Conservation (phyloP, 2,113 vertebrate genomes). For the Cranoglanis bouderius region DNA sequence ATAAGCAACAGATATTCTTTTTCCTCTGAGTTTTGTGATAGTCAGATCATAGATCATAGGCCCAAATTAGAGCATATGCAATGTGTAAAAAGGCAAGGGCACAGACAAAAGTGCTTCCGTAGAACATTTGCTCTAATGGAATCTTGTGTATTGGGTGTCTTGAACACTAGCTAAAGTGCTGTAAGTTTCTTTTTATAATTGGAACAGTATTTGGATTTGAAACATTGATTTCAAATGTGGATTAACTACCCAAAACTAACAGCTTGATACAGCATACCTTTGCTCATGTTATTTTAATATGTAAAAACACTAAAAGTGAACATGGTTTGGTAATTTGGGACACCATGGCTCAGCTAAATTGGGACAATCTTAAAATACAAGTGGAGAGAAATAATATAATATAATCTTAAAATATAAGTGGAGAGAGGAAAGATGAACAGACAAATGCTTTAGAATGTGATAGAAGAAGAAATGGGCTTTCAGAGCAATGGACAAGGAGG, state of each 20-base stretch:
- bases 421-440: not conserved
- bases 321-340: not conserved
- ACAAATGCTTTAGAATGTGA: not conserved
- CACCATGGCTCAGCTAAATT: not conserved
- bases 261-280: not conserved
- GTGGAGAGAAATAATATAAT: too few species aligned
- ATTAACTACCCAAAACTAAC: not conserved
- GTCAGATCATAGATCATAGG: not conserved
- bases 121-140: not conserved
- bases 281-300: not conserved
- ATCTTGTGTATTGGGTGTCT: not conserved
- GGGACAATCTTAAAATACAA: not conserved
- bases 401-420: too few species aligned
- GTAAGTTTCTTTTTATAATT: not conserved
- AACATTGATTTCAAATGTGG: too few species aligned
- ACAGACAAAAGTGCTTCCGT: too few species aligned
- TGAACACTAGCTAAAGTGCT: not conserved
- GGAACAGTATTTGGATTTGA: not conserved
- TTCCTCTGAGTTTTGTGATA: not conserved
- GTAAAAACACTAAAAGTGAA: not conserved
- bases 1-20: not conserved
- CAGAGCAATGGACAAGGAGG: not conserved
- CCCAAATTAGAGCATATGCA: not conserved
- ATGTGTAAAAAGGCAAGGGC: not conserved
- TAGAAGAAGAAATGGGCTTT: not conserved